Evolutionary conservation across 2,113 vertebrate species (phyloP).

Genomic region (Clinocottus analis): DNA sequence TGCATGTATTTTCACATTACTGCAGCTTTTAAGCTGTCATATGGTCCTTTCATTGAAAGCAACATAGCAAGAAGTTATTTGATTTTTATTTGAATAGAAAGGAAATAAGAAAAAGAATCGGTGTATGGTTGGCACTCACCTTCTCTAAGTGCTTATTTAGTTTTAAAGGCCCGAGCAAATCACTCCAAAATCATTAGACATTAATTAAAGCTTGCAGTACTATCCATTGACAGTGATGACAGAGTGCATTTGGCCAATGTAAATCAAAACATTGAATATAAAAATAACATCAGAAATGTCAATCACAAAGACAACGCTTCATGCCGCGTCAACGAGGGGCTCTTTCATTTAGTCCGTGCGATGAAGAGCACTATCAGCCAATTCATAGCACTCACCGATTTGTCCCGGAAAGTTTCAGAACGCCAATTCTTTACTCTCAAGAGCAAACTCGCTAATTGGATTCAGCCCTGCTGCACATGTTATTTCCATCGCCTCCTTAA

Average conservation of each 20-base stretch:
- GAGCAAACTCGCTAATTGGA: conserved; percentile 67
- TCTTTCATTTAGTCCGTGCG: conserved; percentile 40
- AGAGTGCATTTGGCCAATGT: conserved; percentile 41
- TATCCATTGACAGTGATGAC: conserved; percentile 47
- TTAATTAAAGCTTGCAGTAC: conserved; percentile 61
- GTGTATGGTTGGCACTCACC: conserved; percentile 43
- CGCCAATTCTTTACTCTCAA: conserved; percentile 35
- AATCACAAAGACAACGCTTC: conserved; percentile 9
- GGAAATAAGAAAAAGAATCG: background rate
- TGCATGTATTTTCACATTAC: conserved; percentile 31
- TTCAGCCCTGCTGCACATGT: conserved; percentile 37
- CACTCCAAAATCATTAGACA: conserved; percentile 50
- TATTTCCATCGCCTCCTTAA: conserved; percentile 51
- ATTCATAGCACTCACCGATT: conserved; percentile 19
- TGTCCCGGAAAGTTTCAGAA: conserved; percentile 39
- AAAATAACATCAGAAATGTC: conserved; percentile 41
- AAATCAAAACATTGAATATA: conserved; percentile 49
- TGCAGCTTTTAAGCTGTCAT: conserved; percentile 50
- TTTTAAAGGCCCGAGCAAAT: conserved; percentile 64
- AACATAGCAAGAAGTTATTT: conserved; percentile 27
- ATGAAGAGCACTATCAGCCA: conserved; percentile 8
- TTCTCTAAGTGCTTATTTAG: conserved; percentile 64
- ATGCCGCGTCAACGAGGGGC: conserved; percentile 17
- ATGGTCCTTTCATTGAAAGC: conserved; percentile 29
- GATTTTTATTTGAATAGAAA: conserved; percentile 36